These are phyloP conservation scores for Pseudoips prasinana DNA, from an alignment of 2,888 invertebrate genomes.

Conservation along the genomic window DNA sequence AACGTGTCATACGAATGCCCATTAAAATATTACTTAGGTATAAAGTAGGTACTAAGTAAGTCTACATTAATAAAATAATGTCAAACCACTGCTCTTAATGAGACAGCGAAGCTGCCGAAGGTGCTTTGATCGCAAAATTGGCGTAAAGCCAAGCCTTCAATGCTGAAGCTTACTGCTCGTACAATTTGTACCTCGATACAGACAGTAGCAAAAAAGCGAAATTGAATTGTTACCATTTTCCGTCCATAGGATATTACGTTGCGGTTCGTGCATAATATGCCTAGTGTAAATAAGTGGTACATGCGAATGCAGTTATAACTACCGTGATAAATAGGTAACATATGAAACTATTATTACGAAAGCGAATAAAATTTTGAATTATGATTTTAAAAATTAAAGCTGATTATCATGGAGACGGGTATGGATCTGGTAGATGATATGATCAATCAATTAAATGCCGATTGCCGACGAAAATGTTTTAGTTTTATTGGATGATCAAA, in stretches of 20 bases:
- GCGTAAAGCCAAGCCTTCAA: conserved; percentile 68
- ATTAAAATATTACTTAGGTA: conserved; percentile 28
- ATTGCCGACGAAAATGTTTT: conserved; percentile 25
- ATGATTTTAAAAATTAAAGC: conserved; percentile 32
- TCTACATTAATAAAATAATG: conserved; percentile 57
- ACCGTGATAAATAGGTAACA: conserved; percentile 61
- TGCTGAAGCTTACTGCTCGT: conserved; percentile 67
- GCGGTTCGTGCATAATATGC: conserved; percentile 69
- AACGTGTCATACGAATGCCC: conserved; percentile 19
- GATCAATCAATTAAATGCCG: too few species aligned
- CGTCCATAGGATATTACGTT: conserved; percentile 68
- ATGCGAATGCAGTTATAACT: conserved; percentile 70
- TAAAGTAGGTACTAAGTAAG: conserved; percentile 39
- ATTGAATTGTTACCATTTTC: conserved; percentile 79
- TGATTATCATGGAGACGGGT: conserved; percentile 33
- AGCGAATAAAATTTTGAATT: conserved; percentile 45
- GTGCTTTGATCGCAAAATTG: conserved; percentile 60
- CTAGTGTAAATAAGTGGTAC: conserved; percentile 58
- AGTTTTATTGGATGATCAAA: conserved; percentile 36
- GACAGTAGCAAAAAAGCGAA: conserved; percentile 77
- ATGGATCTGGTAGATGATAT: conserved; percentile 33
- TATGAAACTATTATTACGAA: conserved; percentile 47
- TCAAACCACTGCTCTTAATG: conserved; percentile 57
- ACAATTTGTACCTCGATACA: conserved; percentile 59
- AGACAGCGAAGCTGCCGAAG: conserved; percentile 63